Conservation (phyloP, 2,113 vertebrate genomes). For the Lathamus discolor region DNA sequence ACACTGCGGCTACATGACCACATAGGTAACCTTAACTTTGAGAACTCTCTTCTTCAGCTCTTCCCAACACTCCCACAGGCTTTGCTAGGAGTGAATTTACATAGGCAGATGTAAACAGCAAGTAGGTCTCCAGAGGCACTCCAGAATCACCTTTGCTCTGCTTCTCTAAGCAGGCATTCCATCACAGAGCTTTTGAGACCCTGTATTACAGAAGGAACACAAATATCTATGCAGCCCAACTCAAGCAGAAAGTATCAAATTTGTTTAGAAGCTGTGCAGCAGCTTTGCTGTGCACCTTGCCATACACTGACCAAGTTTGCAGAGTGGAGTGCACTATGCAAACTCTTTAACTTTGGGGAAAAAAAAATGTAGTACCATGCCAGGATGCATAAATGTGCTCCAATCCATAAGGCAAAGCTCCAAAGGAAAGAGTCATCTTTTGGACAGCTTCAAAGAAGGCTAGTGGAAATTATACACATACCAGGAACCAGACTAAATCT, state of each 20-base stretch:
- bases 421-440: background rate
- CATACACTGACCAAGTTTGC: too few species aligned
- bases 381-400: background rate
- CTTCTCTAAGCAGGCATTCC: background rate
- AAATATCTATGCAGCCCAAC: accelerated
- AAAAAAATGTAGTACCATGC: background rate
- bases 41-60: background rate
- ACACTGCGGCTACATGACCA: background rate
- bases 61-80: background rate
- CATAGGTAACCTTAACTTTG: background rate
- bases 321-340: background rate
- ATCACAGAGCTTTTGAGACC: background rate
- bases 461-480: background rate
- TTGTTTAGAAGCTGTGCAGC: background rate
- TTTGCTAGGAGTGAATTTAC: background rate
- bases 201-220: background rate
- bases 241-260: background rate
- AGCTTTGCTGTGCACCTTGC: background rate
- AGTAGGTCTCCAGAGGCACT: background rate
- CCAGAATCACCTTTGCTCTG: background rate
- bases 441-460: background rate
- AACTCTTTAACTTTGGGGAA: background rate
- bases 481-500: background rate
- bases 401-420: background rate
- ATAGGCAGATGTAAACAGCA: background rate